Evolutionary conservation across 2,113 vertebrate species (phyloP).

Genomic region (Myanophis thanlyinensis): DNA sequence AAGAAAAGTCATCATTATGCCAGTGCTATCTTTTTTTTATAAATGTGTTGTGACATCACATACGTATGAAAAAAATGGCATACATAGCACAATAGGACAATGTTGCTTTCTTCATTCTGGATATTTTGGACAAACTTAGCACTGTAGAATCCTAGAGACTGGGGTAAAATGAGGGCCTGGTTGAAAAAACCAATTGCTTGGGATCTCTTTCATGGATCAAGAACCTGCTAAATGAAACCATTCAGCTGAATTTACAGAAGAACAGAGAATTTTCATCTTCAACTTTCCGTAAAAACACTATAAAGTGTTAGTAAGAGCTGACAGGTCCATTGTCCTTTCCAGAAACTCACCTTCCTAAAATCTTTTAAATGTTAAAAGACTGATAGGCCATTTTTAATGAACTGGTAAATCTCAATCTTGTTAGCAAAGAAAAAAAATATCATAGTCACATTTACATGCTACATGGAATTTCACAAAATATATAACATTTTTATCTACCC

Average conservation of each 20-base stretch:
- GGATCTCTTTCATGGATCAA: conserved; percentile 2
- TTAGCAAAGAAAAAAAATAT: background rate
- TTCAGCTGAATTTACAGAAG: conserved; percentile 8
- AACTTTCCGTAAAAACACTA: background rate
- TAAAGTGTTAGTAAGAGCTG: background rate
- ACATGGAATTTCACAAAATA: background rate
- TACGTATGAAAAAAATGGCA: background rate
- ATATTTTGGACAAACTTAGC: background rate
- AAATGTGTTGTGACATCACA: background rate
- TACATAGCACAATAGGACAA: background rate
- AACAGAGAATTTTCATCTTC: background rate
- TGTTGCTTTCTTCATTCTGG: background rate
- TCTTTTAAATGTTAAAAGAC: background rate
- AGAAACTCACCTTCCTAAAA: background rate
- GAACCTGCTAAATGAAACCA: conserved; percentile 1
- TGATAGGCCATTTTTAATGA: background rate
- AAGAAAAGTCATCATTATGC: background rate
- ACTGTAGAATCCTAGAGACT: background rate
- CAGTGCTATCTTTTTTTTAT: background rate
- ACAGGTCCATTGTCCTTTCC: background rate
- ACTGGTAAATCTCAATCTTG: background rate
- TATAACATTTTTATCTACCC: background rate
- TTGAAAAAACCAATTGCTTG: conserved; percentile 1
- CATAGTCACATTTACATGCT: background rate
- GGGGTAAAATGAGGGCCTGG: background rate